These are phyloP conservation scores for Agrypnus murinus DNA, from an alignment of 2,888 invertebrate genomes.

Conservation along the genomic window DNA sequence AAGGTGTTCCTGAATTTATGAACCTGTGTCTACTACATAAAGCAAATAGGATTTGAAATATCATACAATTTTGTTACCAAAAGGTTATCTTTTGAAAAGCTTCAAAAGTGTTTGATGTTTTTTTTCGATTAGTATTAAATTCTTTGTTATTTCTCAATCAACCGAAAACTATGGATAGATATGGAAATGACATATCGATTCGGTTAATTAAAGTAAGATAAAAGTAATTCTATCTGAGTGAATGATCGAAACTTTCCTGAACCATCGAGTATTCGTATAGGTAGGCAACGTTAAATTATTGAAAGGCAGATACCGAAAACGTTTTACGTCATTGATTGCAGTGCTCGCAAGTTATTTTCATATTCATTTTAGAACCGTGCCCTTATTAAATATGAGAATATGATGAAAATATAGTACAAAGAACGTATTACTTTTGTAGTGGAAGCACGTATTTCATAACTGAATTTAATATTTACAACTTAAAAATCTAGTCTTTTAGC, in stretches of 20 bases:
- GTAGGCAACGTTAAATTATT: constrained; percentile 11
- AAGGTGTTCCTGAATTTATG: too few species aligned
- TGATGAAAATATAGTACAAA: constrained; percentile 10
- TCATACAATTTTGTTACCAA: too few species aligned
- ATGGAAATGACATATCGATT: constrained; percentile 12
- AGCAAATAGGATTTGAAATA: too few species aligned
- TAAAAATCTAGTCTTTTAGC: background rate
- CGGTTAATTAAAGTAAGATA: constrained; percentile 3
- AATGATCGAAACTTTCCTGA: constrained; percentile 1
- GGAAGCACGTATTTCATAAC: constrained; percentile 16
- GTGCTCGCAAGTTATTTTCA: constrained; percentile 7
- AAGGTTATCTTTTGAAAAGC: too few species aligned
- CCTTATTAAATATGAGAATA: constrained; percentile 14
- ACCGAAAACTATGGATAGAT: background rate
- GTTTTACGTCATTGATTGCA: constrained; percentile 14
- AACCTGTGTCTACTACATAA: too few species aligned
- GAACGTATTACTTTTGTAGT: constrained; percentile 6
- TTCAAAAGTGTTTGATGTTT: background rate
- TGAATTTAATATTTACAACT: constrained; percentile 12
- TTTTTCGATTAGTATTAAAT: constrained; percentile 3
- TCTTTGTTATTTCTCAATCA: constrained; percentile 12
- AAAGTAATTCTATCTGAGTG: constrained; percentile 8
- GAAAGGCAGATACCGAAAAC: constrained; percentile 4
- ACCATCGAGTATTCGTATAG: constrained; percentile 3
- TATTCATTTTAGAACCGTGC: constrained; percentile 6